phyloP scores from a whole-genome alignment of 2,888 invertebrate species.

The Orthosia cruda region DNA sequence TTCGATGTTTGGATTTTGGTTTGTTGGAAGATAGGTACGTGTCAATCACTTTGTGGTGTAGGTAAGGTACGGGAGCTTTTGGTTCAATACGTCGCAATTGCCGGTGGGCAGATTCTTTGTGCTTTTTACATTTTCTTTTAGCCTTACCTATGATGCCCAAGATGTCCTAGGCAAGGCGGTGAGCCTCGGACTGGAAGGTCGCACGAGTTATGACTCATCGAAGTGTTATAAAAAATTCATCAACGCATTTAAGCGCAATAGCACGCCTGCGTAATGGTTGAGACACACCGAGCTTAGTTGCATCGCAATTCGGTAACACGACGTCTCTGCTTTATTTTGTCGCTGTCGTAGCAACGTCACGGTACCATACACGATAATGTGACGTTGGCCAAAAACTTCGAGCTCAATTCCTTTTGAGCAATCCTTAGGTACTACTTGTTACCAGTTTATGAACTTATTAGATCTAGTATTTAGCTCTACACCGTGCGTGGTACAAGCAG shows the following conservation, averaged over 20 bases:
- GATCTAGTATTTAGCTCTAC: background rate
- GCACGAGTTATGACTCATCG: constrained; percentile 47
- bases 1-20: background rate
- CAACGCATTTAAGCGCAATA: constrained; percentile 36
- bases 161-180: background rate
- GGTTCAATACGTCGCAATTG: too few species aligned
- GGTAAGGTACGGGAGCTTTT: too few species aligned
- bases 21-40: background rate
- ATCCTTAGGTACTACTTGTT: too few species aligned
- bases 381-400: too few species aligned
- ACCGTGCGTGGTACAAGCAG: background rate
- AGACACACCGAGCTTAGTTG: constrained; percentile 72
- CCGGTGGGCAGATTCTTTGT: background rate
- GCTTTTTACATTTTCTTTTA: background rate
- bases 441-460: too few species aligned
- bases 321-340: background rate
- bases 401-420: too few species aligned
- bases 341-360: background rate
- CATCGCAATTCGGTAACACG: background rate
- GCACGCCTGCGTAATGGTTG: constrained; percentile 57
- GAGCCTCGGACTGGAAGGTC: constrained; percentile 27
- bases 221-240: constrained; percentile 37
- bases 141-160: background rate
- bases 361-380: background rate
- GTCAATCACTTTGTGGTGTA: background rate